phyloP scores from a whole-genome alignment of 2,888 invertebrate species.

The Rhyacophila evoluta region DNA sequence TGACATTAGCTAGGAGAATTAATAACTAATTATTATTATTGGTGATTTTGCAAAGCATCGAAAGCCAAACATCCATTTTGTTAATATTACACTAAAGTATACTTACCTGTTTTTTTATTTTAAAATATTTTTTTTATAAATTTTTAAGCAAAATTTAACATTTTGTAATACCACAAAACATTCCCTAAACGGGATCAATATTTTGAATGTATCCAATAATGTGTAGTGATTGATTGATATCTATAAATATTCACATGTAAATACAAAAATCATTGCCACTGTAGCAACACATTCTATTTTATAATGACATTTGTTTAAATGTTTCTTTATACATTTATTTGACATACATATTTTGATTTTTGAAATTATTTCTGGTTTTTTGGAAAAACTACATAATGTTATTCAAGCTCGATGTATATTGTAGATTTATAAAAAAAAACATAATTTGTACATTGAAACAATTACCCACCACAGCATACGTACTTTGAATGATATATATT shows the following conservation, averaged over 20 bases:
- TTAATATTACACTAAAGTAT: background rate
- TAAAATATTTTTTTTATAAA: background rate
- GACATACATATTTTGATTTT: no score
- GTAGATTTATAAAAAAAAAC: background rate
- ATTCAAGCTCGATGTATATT: background rate
- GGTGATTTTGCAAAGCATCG: constrained; percentile 22
- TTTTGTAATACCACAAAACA: background rate
- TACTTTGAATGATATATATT: background rate
- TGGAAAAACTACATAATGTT: background rate
- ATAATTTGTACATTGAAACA: constrained; percentile 1
- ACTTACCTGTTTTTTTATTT: background rate
- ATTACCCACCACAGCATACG: constrained; percentile 10
- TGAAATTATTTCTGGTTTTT: background rate
- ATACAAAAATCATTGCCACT: background rate
- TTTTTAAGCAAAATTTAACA: background rate
- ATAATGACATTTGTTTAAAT: no score
- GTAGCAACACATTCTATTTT: background rate
- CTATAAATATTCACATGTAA: no score
- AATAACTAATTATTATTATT: background rate
- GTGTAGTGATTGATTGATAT: no score
- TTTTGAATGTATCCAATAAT: background rate
- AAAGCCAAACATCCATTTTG: background rate
- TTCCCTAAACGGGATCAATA: constrained; percentile 21
- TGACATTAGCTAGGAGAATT: background rate
- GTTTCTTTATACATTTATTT: no score